Evolutionary conservation across 1,140 invertebrate species (phyloP).

Genomic region (Schlechtendalia chinensis): DNA sequence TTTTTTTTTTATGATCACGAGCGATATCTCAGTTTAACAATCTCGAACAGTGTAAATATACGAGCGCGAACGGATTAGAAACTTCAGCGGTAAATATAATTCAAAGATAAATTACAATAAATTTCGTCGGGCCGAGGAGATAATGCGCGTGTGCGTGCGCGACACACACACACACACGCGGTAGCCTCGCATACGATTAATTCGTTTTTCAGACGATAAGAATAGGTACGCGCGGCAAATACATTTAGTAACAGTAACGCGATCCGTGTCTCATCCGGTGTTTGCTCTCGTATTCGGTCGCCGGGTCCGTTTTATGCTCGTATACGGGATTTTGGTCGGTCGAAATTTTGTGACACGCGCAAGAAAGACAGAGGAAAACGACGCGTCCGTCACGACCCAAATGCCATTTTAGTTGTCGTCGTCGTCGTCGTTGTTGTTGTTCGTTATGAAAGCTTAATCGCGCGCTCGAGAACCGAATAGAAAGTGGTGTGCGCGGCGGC

Average conservation of each 20-base stretch:
- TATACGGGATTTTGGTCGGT: no score
- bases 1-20: slow-evolving; percentile 23
- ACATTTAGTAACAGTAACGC: no score
- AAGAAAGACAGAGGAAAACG: no score
- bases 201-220: slow-evolving; percentile 28
- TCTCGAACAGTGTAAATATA: slow-evolving; percentile 21
- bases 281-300: slow-evolving; percentile 34
- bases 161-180: neutral
- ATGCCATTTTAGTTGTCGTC: no score
- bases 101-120: slow-evolving; percentile 45
- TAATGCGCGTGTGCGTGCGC: neutral
- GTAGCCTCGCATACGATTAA: slow-evolving; percentile 1
- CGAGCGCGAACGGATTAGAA: slow-evolving; percentile 33
- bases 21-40: slow-evolving; percentile 32
- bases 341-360: no score
- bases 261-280: no score
- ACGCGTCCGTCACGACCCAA: slow-evolving; percentile 40
- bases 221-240: no score
- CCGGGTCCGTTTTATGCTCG: no score
- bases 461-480: slow-evolving; percentile 45
- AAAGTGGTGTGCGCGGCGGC: slow-evolving; percentile 44
- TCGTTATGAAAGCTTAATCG: slow-evolving; percentile 49
- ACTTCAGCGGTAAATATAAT: slow-evolving; percentile 47
- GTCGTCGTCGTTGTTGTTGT: no score
- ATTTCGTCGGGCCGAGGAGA: slow-evolving; percentile 24